phyloP scores from a whole-genome alignment of 2,113 vertebrate species.

The Vidua macroura region DNA sequence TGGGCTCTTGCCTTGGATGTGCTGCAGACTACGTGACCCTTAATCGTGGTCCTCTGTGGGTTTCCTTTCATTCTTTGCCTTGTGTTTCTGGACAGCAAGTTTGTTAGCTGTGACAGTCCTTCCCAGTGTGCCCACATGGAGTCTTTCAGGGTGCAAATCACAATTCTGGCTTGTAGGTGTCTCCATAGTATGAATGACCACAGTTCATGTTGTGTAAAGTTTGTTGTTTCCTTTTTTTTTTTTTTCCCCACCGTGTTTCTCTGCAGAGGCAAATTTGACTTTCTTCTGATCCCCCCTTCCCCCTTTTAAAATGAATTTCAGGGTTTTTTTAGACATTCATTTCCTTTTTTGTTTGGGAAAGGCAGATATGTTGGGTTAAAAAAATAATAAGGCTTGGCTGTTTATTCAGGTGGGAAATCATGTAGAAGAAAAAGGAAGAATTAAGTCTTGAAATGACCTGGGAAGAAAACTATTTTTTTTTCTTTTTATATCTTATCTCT shows the following conservation, averaged over 20 bases:
- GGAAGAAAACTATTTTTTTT: neutral
- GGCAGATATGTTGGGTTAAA: conserved; percentile 4
- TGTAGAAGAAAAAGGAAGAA: neutral
- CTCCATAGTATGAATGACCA: neutral
- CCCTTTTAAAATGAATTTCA: neutral
- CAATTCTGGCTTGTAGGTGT: neutral
- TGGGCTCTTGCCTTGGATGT: neutral
- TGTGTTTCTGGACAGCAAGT: neutral
- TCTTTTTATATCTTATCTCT: neutral
- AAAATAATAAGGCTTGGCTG: neutral
- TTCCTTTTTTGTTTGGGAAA: conserved; percentile 17
- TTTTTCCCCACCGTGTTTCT: accelerated
- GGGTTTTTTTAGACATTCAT: neutral
- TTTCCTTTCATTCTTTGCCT: neutral
- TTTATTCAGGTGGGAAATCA: conserved; percentile 15
- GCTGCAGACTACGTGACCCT: neutral
- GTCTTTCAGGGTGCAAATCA: neutral
- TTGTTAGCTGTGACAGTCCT: neutral
- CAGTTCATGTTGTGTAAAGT: neutral
- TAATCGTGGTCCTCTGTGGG: neutral
- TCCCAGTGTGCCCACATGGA: neutral
- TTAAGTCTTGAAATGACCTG: neutral
- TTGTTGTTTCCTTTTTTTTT: neutral
- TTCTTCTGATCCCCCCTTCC: neutral
- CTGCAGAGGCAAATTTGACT: neutral